A percentile compares a stretch with the other conserved stretches of the same genome.
Evolutionary conservation across 2,888 invertebrate genomes (phyloP).

Genomic region (Odontothrips loti): DNA sequence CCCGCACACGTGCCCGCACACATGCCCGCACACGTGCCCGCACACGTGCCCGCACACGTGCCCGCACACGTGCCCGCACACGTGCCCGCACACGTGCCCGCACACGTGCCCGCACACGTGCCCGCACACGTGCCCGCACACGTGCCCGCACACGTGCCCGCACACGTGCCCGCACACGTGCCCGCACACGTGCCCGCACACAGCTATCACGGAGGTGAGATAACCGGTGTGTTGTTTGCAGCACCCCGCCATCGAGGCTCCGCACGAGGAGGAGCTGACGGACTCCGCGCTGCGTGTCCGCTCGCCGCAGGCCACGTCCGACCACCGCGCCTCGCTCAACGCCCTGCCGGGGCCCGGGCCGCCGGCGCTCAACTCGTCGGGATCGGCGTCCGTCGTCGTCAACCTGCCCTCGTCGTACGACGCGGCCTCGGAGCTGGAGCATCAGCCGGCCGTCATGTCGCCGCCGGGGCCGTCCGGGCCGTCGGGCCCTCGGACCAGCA

Average conservation of each 20-base stretch:
- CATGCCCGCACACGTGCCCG: not conserved
- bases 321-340: not conserved
- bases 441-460: not conserved
- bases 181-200: not conserved
- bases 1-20: not conserved
- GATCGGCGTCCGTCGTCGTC: not conserved
- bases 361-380: not conserved
- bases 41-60: no score
- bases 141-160: not conserved
- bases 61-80: not conserved
- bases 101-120: not conserved
- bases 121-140: not conserved
- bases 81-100: not conserved
- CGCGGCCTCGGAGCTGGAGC: constrained; percentile 10
- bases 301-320: not conserved
- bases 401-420: constrained; percentile 9
- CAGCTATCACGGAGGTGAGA: no score
- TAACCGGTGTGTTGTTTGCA: not conserved
- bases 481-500: not conserved
- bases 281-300: constrained; percentile 4
- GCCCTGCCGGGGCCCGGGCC: not conserved
- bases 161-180: not conserved
- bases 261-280: constrained; percentile 20
- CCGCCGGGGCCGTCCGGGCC: not conserved
- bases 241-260: constrained; percentile 12